Base-by-base conservation (phyloP, 2,113 vertebrate species). In the Peromyscus maniculatus region DNA sequence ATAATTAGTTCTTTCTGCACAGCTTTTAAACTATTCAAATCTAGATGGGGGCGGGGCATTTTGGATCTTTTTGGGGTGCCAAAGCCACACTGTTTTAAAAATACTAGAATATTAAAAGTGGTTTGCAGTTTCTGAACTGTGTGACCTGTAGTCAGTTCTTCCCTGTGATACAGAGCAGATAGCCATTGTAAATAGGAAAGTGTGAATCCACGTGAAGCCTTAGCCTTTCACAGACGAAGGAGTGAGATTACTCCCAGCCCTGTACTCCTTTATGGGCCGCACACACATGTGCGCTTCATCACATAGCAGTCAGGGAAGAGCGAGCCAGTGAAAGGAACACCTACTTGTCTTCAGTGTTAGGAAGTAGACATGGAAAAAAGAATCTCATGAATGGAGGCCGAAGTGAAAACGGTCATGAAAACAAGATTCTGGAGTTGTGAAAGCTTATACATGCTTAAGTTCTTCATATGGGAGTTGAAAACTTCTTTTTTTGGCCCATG, bases 341-440 rank as follows among this genome's bases (percentile, higher is more conserved):
- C 93, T 97, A 84, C 33, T 96, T 97, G 79, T 96, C 64, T 91
- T 69, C 16, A 93, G 93, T 89, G 59, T 95, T 96, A 96, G 93
- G 87, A 89, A 93, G n/a, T 89, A 83, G 33, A 16, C 82, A 95
- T 97, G 72, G 75, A 71, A 74, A 86, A 95, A 89, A 93, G 62
- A 86, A 80, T 93, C 57, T 91, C 74, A 55, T 95, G 95, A 92
- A 86, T 92, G 90, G 97, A 96, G 93, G 75, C 57, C 77, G 94
- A 95, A 91, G 75, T 59, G 64, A 93, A 94, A 93, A 86, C 75
- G 92, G 0, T 4, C 75, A 82, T 89, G 94, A 39, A 93, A 93
- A 91, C n/a, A 94, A 91, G 86, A 88, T 89, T 95, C 86, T 94
- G 59, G 43, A 91, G 15, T 89, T 12, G 49, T 74, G 79, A 57